phyloP scores from a whole-genome alignment of 2,113 vertebrate genomes.

The Pelusios castaneus region DNA sequence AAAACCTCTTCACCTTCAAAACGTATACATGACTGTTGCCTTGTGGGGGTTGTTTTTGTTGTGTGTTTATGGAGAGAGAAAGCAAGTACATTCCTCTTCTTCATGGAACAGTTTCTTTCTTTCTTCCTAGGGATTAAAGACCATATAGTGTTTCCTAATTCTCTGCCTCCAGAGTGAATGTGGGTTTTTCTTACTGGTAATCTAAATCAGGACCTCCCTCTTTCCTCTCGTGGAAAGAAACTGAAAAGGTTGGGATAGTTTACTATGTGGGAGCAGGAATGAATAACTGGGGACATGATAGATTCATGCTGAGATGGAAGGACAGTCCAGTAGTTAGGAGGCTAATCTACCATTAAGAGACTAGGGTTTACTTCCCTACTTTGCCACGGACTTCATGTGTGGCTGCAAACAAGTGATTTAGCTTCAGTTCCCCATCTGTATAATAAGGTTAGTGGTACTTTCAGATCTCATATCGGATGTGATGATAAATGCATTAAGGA shows the following conservation, averaged over 20 bases:
- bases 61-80: neutral
- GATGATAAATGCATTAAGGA: neutral
- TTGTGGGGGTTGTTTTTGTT: neutral
- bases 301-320: neutral
- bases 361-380: neutral
- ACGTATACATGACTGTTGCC: neutral
- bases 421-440: neutral
- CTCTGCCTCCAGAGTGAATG: no score
- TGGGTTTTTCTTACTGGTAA: no score
- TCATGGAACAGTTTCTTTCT: neutral
- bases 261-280: neutral
- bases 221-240: neutral
- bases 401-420: neutral
- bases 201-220: neutral
- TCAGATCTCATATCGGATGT: neutral
- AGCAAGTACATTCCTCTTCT: neutral
- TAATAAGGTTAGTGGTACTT: neutral
- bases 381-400: neutral
- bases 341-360: neutral
- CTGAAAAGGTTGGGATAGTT: neutral
- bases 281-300: neutral
- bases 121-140: no score
- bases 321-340: neutral
- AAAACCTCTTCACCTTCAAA: neutral
- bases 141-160: no score